A percentile compares a stretch with the other conserved stretches of the same genome.
phyloP scores from a whole-genome alignment of 1,140 invertebrate species.

The Cheumatopsyche charites region DNA sequence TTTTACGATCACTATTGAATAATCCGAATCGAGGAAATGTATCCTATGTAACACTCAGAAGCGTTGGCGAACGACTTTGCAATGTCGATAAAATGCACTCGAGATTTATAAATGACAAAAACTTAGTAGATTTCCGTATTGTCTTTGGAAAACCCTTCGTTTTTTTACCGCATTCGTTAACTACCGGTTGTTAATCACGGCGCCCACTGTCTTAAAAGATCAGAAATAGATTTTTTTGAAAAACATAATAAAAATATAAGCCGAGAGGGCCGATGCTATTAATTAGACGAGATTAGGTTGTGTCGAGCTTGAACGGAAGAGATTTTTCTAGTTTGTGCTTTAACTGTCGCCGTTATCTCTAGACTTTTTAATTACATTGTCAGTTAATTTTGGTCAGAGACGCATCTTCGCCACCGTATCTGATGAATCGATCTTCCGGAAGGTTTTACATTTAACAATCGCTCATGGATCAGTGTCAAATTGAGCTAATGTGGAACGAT shows the following conservation, averaged over 20 bases:
- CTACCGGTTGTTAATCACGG: slow-evolving; percentile 6
- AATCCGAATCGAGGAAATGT: slow-evolving; percentile 20
- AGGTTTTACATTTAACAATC: background rate
- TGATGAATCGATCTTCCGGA: background rate
- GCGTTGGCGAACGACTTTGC: slow-evolving; percentile 12
- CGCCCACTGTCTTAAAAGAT: background rate
- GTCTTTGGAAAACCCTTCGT: slow-evolving; percentile 2
- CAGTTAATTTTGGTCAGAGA: background rate
- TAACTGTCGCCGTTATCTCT: slow-evolving; percentile 6
- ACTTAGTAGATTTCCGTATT: background rate
- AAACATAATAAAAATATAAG: background rate
- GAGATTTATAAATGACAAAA: background rate
- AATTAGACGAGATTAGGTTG: slow-evolving; percentile 5
- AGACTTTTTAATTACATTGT: background rate
- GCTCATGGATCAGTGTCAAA: background rate
- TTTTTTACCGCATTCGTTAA: background rate
- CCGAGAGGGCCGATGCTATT: background rate
- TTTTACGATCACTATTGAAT: slow-evolving; percentile 24
- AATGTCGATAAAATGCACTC: background rate
- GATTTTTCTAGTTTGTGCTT: background rate
- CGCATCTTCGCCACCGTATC: background rate
- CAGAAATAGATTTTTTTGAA: too few species aligned
- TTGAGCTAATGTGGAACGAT: background rate
- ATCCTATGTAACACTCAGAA: background rate
- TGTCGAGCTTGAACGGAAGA: background rate